Evolutionary conservation across 2,113 vertebrate genomes (phyloP).

Genomic region (Drymodes brunneopygia): DNA sequence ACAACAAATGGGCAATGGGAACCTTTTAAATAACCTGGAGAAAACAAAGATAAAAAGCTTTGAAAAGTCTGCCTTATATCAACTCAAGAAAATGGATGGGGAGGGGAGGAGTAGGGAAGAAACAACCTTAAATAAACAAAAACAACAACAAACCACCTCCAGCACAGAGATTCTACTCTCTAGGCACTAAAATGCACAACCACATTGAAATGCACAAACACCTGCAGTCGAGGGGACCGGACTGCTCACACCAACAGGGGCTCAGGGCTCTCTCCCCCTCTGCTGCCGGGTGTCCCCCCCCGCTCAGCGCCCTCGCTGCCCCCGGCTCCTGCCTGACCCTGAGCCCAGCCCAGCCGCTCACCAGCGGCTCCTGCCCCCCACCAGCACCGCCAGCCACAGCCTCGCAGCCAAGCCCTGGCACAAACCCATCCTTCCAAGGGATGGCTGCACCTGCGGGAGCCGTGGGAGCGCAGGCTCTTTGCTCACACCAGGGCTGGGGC

Average conservation of each 20-base stretch:
- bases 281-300: neutral
- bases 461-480: rapidly evolving
- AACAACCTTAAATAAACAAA: slow-evolving; percentile 31
- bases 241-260: neutral
- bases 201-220: slow-evolving; percentile 30
- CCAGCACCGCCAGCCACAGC: neutral
- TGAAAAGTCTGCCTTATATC: neutral
- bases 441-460: neutral
- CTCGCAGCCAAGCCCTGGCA: neutral
- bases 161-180: slow-evolving; percentile 1
- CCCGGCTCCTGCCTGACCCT: neutral
- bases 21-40: slow-evolving; percentile 30
- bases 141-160: slow-evolving; percentile 16
- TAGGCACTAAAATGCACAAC: slow-evolving; percentile 42
- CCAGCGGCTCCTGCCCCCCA: neutral
- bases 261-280: neutral
- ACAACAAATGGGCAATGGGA: slow-evolving; percentile 65
- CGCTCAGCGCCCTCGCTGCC: neutral
- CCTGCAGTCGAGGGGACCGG: neutral
- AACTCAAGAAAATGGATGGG: neutral
- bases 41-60: slow-evolving; percentile 35
- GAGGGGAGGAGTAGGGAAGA: neutral
- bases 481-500: rapidly evolving
- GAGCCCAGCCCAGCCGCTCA: neutral
- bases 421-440: neutral